Conservation (phyloP, 2,113 vertebrate genomes). For the Tragelaphus scriptus region DNA sequence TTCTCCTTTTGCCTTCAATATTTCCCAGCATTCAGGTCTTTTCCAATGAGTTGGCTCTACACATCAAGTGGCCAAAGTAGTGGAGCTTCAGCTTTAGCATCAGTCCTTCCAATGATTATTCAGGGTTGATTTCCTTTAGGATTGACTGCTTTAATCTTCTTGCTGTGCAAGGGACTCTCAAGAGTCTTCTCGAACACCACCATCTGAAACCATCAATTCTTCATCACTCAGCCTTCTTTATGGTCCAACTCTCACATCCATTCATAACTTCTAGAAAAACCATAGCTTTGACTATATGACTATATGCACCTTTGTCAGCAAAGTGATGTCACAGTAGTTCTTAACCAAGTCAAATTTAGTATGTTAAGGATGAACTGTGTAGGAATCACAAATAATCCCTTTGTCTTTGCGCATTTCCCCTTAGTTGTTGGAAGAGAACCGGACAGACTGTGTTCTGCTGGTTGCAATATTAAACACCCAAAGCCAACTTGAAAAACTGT, state of each 20-base stretch:
- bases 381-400: neutral
- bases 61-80: neutral
- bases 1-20: neutral
- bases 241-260: neutral
- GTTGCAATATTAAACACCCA: neutral
- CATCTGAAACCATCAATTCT: neutral
- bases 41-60: neutral
- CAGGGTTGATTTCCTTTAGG: neutral
- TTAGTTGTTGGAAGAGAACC: neutral
- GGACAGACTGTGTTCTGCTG: neutral
- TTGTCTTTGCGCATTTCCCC: neutral
- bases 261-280: neutral
- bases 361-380: neutral
- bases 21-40: neutral
- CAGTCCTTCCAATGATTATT: neutral
- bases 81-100: neutral
- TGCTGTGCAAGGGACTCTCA: neutral
- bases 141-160: neutral
- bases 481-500: neutral
- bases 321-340: neutral
- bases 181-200: neutral
- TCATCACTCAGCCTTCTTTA: neutral
- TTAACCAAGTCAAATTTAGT: slow-evolving; percentile 14
- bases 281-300: neutral
- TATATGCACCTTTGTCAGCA: neutral